phyloP scores from a whole-genome alignment of 2,113 vertebrate genomes.

The Zootoca vivipara region DNA sequence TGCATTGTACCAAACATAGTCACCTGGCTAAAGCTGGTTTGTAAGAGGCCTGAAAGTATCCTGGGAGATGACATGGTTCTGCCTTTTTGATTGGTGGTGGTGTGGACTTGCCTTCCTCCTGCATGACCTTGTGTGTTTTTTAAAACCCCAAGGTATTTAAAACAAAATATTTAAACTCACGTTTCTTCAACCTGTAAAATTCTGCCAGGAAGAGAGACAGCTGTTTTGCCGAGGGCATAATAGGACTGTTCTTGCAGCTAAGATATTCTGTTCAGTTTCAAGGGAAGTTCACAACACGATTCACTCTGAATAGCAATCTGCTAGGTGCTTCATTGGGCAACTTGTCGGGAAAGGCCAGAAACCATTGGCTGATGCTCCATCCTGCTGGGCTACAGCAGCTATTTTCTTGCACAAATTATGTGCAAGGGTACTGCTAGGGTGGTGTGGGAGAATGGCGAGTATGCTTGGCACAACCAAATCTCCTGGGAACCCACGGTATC shows the following conservation, averaged over 20 bases:
- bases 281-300: background rate
- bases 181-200: background rate
- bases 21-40: background rate
- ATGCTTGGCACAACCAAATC: background rate
- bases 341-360: background rate
- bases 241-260: background rate
- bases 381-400: background rate
- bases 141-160: background rate
- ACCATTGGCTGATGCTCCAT: too few relatives aligned
- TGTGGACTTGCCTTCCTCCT: background rate
- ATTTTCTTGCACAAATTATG: background rate
- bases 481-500: background rate
- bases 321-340: background rate
- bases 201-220: background rate
- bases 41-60: background rate
- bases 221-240: background rate
- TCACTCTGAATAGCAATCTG: background rate
- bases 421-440: background rate
- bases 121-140: background rate
- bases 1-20: background rate
- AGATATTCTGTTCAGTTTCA: background rate
- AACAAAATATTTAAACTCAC: background rate
- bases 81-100: background rate
- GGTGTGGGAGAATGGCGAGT: background rate
- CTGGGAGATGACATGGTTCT: background rate